Evolutionary conservation across 2,113 vertebrate genomes (phyloP), one percentile per base, ranked within the genome.

Genomic region (Bufo bufo): DNA sequence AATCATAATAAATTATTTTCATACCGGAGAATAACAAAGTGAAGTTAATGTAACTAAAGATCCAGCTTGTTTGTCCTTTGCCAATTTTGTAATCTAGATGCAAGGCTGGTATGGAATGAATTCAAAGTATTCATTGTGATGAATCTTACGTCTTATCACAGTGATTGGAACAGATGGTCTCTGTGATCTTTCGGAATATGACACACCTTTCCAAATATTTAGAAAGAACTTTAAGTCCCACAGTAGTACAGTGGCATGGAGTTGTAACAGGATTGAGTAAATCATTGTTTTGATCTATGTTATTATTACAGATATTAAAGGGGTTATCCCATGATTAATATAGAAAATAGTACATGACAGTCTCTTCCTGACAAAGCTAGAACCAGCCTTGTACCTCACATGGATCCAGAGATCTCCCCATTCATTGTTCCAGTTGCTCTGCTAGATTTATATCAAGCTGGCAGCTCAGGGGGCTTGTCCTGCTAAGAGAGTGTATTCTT

Each of bases 141-240:
- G 61, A 85, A 85, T 85, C 69, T 58, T 56, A 19, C 49, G 45
- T 85, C 69, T 85, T 74, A 85, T 85, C 52, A 75, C 54, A 9
- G 12, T 59, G 83, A 75, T 85, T 85, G 69, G 83, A 85, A 85
- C 83, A 85, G 83, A 85, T 85, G 83, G 83, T 85, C 52, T 12
- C 63, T 85, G 69, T 85, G 69, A 85, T 85, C 69, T 58, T 69
- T 59, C 5, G 14, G n/a, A 85, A 85, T 43, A 49, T 19, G 47
- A 71, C 45, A 17, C 82, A 54, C 66, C 33, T 85, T 85, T 59
- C 52, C 66, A 85, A 85, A 75, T 85, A 85, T 85, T 85, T 84
- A 33, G 82, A 65, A 50, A 52, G 61, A 47, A 84, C 81, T 66
- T 8, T 6, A 23, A 69, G 82, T 81, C 56, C 79, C 47, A 13